phyloP scores from a whole-genome alignment of 2,888 invertebrate species.

The Odontothrips loti region DNA sequence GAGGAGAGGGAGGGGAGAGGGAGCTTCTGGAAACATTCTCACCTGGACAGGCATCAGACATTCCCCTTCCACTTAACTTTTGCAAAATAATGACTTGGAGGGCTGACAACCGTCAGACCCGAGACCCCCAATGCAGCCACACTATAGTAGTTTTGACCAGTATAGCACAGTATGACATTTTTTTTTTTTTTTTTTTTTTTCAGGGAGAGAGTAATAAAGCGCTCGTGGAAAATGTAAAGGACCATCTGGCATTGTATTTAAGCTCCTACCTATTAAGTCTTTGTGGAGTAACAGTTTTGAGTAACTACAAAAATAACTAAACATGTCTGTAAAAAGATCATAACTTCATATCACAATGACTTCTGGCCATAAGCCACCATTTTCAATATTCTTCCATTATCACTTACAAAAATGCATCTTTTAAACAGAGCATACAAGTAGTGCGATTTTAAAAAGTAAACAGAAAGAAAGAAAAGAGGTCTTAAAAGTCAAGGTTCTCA shows the following conservation, averaged over 20 bases:
- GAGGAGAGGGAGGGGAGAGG: too few relatives aligned
- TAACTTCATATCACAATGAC: background rate
- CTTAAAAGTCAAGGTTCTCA: background rate
- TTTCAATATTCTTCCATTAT: background rate
- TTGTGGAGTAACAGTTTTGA: background rate
- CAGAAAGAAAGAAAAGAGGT: background rate
- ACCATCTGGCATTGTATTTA: background rate
- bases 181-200: too few relatives aligned
- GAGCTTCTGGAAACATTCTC: too few relatives aligned
- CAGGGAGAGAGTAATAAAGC: too few relatives aligned
- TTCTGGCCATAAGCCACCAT: background rate
- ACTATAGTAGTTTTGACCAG: too few relatives aligned
- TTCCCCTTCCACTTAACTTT: too few relatives aligned
- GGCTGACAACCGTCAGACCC: too few relatives aligned
- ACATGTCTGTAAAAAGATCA: constrained; percentile 3
- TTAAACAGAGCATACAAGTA: background rate
- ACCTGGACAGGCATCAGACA: too few relatives aligned
- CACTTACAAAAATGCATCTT: background rate
- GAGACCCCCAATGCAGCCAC: too few relatives aligned
- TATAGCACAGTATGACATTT: too few relatives aligned
- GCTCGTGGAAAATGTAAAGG: background rate
- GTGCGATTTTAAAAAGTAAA: background rate
- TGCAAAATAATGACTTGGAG: too few relatives aligned
- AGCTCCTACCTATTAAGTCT: background rate
- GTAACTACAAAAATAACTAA: background rate